phyloP scores from a whole-genome alignment of 2,888 invertebrate species.

The Orgyia antiqua region DNA sequence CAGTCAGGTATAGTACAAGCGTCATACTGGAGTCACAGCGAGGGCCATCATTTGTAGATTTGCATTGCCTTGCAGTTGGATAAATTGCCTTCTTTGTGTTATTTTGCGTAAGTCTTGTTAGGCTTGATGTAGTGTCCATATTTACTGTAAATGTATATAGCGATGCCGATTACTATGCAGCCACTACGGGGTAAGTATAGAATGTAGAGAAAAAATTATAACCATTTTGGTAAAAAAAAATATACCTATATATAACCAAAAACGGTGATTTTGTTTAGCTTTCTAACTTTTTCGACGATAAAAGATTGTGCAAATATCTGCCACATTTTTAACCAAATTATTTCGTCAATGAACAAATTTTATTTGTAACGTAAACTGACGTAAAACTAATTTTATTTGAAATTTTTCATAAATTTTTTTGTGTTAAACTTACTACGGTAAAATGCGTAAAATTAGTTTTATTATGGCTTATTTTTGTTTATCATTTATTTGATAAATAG shows the following conservation, averaged over 20 bases:
- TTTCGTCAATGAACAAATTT: conserved; percentile 1
- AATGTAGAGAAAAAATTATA: conserved; percentile 38
- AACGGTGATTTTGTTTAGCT: conserved; percentile 54
- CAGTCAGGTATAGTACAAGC: conserved; percentile 61
- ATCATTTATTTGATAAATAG: no score
- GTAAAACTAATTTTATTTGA: no score
- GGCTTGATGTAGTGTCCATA: conserved; percentile 69
- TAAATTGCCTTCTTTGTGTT: conserved; percentile 61
- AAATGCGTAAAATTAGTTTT: no score
- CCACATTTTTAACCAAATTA: no score
- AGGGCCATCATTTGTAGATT: conserved; percentile 46
- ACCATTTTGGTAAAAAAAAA: conserved; percentile 33
- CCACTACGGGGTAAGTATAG: conserved; percentile 58
- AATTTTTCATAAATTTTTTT: no score
- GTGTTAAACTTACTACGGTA: no score
- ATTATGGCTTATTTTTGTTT: no score
- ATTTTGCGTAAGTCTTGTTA: conserved; percentile 66
- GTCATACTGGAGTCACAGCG: conserved; percentile 58
- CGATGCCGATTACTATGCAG: conserved; percentile 34
- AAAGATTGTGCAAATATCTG: conserved; percentile 56
- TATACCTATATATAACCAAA: conserved; percentile 20
- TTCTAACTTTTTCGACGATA: conserved; percentile 47
- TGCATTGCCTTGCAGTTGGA: conserved; percentile 60
- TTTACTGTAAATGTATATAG: conserved; percentile 56
- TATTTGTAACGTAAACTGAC: no score